Evolutionary conservation across 2,113 vertebrate species (phyloP), one percentile per base, ranked within the genome.

Genomic region (Phocoena phocoena): DNA sequence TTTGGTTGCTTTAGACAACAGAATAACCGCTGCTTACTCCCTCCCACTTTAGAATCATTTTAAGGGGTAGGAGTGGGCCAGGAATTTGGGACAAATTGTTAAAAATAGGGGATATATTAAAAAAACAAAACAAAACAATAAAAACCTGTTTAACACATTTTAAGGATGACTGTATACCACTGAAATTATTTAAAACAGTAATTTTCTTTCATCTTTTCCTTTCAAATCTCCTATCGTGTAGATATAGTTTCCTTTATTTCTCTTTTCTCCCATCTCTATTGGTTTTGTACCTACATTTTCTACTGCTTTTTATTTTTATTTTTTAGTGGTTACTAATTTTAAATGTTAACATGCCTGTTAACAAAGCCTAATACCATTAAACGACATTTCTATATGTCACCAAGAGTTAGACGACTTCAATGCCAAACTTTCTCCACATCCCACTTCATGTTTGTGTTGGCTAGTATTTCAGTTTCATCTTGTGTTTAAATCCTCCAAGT

Each of bases 321-420:
- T 25, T 41, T 73, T 20, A 44, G 28, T 31, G 38, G 4, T 31
- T 9, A 36, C 53, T 71, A 26, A 55, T 31, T 47, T 71, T 26
- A 26, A 44, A 38, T 50, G 31, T 21, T 33, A 44, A 38, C 36
- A 1, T 5, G 23, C 15, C 55, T 58, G 9, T 38, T 33, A 3
- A 31, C 18, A 38, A 90, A 55, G 41, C 2, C 53, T 18, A 13
- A 6, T 33, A 33, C 71, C 14, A 38, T 17, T 25, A 63, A 63
- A 13, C 1, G 17, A 2, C 8, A 15, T 41, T 38, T 73, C 36
- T 17, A 6, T 2, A 7, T 17, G 28, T 38, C 28, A 10, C 5
- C 33, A 15, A 38, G 31, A 81, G 38, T 28, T 8, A 76, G 58
- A 41, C 41, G 38, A 41, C 14, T n/a, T n/a, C 20, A 23, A 50